These are phyloP conservation scores for Stenodera caucasica DNA, from an alignment of 2,888 invertebrate genomes.

Conservation along the genomic window DNA sequence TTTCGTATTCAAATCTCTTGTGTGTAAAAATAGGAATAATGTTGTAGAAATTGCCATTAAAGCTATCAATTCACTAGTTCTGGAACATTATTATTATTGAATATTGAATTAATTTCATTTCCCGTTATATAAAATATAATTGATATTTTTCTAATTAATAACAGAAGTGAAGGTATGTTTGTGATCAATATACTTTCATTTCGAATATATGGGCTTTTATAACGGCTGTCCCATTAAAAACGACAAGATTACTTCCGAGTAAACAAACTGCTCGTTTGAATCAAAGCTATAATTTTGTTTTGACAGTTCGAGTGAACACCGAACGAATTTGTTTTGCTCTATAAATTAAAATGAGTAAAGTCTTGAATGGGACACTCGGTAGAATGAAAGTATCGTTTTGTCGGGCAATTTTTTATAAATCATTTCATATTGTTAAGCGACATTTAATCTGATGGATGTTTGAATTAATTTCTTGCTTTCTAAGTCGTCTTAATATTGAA, in stretches of 20 bases:
- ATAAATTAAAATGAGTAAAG: too few species aligned
- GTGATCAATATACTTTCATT: neutral
- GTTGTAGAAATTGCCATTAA: slow-evolving; percentile 81
- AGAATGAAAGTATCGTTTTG: neutral
- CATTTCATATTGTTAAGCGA: neutral
- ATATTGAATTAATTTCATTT: neutral
- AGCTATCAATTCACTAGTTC: slow-evolving; percentile 82
- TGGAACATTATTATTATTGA: slow-evolving; percentile 53
- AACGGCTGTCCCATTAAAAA: too few species aligned
- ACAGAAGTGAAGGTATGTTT: neutral
- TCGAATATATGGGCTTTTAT: too few species aligned
- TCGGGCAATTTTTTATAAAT: neutral
- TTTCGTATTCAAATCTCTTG: slow-evolving; percentile 77
- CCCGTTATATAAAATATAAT: neutral
- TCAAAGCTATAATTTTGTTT: too few species aligned
- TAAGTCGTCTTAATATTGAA: neutral
- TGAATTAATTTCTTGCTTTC: neutral
- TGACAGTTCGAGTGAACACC: too few species aligned
- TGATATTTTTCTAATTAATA: too few species aligned
- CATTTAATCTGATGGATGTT: neutral
- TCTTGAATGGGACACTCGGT: too few species aligned
- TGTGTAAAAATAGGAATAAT: slow-evolving; percentile 82
- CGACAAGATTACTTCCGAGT: too few species aligned
- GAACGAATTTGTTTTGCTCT: too few species aligned
- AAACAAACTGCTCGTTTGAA: too few species aligned